A percentile compares a stretch with the other conserved stretches of the same genome.
phyloP scores from a whole-genome alignment of 2,113 vertebrate species.

The Antennarius striatus region DNA sequence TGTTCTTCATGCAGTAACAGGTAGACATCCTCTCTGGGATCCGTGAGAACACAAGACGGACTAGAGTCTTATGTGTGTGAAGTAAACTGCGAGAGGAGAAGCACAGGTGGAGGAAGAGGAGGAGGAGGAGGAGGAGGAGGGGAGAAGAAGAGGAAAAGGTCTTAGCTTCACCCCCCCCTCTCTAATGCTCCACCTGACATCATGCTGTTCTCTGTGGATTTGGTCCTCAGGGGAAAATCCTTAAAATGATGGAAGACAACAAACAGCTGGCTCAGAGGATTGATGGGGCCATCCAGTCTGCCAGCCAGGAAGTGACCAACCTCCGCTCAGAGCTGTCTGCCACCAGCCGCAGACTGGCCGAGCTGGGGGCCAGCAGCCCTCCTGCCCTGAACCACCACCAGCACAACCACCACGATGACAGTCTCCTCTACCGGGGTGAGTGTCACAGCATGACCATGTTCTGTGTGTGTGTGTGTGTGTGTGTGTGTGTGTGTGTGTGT shows the following conservation, averaged over 20 bases:
- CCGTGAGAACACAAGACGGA: slow-evolving; percentile 32
- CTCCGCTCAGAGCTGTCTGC: slow-evolving; percentile 90
- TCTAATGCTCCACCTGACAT: slow-evolving; percentile 72
- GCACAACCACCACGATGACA: slow-evolving; percentile 75
- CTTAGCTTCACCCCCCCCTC: slow-evolving; percentile 43
- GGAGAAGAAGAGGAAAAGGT: slow-evolving; percentile 42
- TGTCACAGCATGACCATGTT: slow-evolving; percentile 26
- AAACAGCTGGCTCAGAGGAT: slow-evolving; percentile 90
- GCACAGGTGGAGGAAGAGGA: slow-evolving; percentile 58
- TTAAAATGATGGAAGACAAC: slow-evolving; percentile 95
- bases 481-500: background rate
- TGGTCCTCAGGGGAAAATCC: slow-evolving; percentile 89
- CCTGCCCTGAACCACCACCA: slow-evolving; percentile 83
- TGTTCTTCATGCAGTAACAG: slow-evolving; percentile 62
- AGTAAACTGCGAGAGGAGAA: slow-evolving; percentile 61
- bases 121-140: slow-evolving; percentile 46
- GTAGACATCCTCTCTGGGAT: slow-evolving; percentile 49
- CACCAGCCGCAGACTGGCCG: slow-evolving; percentile 88
- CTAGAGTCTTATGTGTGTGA: slow-evolving; percentile 41
- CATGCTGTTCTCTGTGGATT: slow-evolving; percentile 89
- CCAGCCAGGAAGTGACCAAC: slow-evolving; percentile 91
- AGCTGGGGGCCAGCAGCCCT: slow-evolving; percentile 82
- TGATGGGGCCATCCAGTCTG: slow-evolving; percentile 91
- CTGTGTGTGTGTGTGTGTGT: background rate
- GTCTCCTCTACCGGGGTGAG: slow-evolving; percentile 84